Evolutionary conservation across 2,888 invertebrate genomes (phyloP).

Genomic region (Eilema depressum): DNA sequence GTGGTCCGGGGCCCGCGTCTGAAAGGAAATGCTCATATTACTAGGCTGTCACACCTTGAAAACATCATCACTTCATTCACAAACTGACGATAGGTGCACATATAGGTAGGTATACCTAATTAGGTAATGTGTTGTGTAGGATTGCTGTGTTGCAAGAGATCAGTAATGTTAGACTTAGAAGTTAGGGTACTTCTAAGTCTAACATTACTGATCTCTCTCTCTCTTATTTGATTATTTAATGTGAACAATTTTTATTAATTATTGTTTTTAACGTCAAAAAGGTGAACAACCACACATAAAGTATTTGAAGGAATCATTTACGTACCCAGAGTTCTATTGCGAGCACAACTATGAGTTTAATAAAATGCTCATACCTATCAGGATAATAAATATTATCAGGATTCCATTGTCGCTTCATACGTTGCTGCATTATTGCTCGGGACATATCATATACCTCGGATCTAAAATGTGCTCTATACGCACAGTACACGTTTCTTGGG

Average conservation of each 20-base stretch:
- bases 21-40: constrained; percentile 41
- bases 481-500: no score
- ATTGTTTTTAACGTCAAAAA: no score
- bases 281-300: no score
- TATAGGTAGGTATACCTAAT: not conserved
- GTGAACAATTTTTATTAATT: no score
- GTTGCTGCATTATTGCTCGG: no score
- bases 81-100: not conserved
- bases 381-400: not conserved
- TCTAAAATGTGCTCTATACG: no score
- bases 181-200: no score
- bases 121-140: not conserved
- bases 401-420: not conserved
- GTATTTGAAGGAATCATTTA: not conserved
- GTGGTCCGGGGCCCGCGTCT: constrained; percentile 88
- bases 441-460: no score
- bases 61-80: not conserved
- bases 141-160: not conserved
- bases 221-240: no score
- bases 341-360: not conserved
- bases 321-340: not conserved
- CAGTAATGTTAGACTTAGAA: not conserved
- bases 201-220: no score
- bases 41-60: not conserved
- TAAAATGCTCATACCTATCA: not conserved